Conservation (phyloP, 2,888 invertebrate genomes). For the Temnothorax rugatulus region DNA sequence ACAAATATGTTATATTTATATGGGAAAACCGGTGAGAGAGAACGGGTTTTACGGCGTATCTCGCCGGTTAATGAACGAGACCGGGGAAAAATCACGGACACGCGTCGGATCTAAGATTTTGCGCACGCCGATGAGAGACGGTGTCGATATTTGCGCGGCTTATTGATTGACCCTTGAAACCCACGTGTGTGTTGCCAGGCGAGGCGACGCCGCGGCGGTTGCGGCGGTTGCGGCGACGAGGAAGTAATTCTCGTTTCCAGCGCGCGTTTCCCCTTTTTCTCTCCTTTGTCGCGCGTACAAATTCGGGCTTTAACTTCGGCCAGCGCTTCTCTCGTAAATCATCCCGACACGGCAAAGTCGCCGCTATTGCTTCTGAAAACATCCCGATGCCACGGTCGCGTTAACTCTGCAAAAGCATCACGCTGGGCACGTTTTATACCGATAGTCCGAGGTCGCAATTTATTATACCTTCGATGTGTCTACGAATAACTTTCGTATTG, state of each 20-base stretch:
- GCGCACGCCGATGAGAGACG: slow-evolving; percentile 58
- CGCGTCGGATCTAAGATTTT: slow-evolving; percentile 36
- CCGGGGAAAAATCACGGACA: slow-evolving; percentile 54
- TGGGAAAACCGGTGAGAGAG: neutral
- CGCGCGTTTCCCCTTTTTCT: neutral
- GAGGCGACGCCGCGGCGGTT: neutral
- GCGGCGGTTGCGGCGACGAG: neutral
- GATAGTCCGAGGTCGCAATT: slow-evolving; percentile 2
- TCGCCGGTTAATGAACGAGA: neutral
- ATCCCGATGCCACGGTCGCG: slow-evolving; percentile 1
- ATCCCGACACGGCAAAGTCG: slow-evolving; percentile 7
- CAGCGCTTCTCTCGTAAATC: slow-evolving; percentile 25
- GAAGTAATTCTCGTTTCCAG: slow-evolving; percentile 28
- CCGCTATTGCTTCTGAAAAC: slow-evolving; percentile 46
- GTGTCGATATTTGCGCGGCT: slow-evolving; percentile 64
- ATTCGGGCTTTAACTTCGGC: slow-evolving; percentile 1
- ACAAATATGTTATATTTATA: neutral
- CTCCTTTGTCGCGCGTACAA: slow-evolving; percentile 27
- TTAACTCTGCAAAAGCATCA: slow-evolving; percentile 36
- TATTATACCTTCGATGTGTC: slow-evolving; percentile 6
- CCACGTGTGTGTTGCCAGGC: neutral
- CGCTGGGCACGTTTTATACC: slow-evolving; percentile 16
- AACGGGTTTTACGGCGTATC: neutral
- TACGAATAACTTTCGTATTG: slow-evolving; percentile 18
- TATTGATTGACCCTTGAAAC: slow-evolving; percentile 72